Conservation (phyloP, 2,113 vertebrate genomes). For the Regulus satrapa region DNA sequence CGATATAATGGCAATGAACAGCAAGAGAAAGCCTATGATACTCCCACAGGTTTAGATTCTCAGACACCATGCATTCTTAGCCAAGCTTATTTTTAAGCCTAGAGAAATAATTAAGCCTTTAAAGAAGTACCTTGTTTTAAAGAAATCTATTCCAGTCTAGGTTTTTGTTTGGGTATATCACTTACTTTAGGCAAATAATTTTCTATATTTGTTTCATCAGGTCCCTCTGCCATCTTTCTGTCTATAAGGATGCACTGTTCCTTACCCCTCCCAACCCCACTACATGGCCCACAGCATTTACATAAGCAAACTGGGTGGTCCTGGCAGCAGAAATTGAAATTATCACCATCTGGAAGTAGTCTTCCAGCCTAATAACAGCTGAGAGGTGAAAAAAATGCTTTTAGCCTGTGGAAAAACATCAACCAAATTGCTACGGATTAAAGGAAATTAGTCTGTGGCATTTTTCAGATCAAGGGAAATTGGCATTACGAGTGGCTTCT, state of each 20-base stretch:
- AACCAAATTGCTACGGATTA: not conserved
- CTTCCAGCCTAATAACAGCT: not conserved
- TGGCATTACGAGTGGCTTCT: not conserved
- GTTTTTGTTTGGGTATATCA: not conserved
- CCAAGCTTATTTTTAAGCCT: not conserved
- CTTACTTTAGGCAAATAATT: not conserved
- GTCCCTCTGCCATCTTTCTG: not conserved
- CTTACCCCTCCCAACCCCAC: not conserved
- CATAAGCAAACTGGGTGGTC: not conserved
- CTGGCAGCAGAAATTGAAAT: not conserved
- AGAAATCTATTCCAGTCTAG: not conserved
- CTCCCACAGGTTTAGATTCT: not conserved
- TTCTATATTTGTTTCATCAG: not conserved
- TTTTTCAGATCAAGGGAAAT: constrained; percentile 2
- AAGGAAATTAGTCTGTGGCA: not conserved
- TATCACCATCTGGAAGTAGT: constrained; percentile 10
- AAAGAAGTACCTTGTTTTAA: not conserved
- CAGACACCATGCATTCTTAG: not conserved
- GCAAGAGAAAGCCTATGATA: not conserved
- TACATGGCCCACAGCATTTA: not conserved
- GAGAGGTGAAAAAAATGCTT: not conserved
- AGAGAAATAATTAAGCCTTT: not conserved
- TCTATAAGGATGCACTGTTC: not conserved
- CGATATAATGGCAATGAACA: not conserved
- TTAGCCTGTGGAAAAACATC: not conserved